Base-by-base conservation (phyloP, 2,888 invertebrate species). In the Xiphydria camelus region DNA sequence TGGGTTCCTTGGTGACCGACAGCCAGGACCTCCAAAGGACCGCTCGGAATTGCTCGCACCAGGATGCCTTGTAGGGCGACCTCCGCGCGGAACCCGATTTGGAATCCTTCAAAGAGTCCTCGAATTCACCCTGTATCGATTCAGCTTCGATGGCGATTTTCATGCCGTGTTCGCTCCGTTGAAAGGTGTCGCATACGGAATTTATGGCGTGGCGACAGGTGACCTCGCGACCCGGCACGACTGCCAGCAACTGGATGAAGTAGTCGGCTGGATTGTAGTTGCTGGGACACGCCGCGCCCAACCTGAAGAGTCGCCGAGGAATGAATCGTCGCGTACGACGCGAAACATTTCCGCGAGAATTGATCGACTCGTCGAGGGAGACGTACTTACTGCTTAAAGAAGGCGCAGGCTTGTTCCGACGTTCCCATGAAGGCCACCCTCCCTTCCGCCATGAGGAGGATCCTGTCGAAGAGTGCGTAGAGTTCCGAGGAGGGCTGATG, bases 181-280 rank as follows among this genome's bases (percentile, higher is more conserved):
- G 82, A 70, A 88, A 93, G 36, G 84, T 82, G 42, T 89, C 87
- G 71, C 91, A 91, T 15, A 92, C 88, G 47, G 87, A 84, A 49
- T 86, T 85, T 25, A 92, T 86, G 2, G 88, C 87, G 44, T 87
- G 85, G 32, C 86, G 81, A 33, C 93, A 94, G 5, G 87, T 84
- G 31, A 84, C 83, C 73, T 95, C 95, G 9, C 86, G 80, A 0
- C 88, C 90, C 0, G 94, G 94, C 1, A 89, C 84, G 1, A 95
- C 86, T 0, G 95, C 93, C 55, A 96, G 76, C 2, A 91, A 83
- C 69, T 94, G 91, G 35, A 97, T 89, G 76, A 89, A 95, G 76
- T 91, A 93, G 76, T 97, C 96, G 0, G 94, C 94, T 2, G 95
- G 95, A 73, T 95, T 96, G 77, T 91, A 94, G 72, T 94, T 94